phyloP scores from a whole-genome alignment of 2,113 vertebrate genomes.

The Cyanocitta stelleri region DNA sequence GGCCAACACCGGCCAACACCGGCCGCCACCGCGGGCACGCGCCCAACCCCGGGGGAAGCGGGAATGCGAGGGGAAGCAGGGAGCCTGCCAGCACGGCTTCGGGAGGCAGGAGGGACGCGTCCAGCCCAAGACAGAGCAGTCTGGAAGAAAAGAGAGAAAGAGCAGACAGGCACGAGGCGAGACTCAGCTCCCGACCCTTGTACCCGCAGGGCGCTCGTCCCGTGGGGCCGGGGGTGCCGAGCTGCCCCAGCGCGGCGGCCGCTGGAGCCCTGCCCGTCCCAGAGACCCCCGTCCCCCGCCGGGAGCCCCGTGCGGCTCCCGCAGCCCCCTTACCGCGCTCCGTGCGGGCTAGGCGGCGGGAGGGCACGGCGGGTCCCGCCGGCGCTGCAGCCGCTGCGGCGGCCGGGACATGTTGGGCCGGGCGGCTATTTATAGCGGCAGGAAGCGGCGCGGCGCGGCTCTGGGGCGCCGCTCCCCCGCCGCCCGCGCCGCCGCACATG shows the following conservation, averaged over 20 bases:
- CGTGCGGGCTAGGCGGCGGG: not conserved
- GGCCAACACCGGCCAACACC: not conserved
- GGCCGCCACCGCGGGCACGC: not conserved
- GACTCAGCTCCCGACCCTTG: not conserved
- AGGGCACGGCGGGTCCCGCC: not conserved
- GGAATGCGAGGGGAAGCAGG: not conserved
- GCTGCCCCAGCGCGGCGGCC: not conserved
- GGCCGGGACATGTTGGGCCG: constrained; percentile 36
- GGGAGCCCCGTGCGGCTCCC: not conserved
- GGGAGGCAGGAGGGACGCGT: not conserved
- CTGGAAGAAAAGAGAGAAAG: constrained; percentile 42
- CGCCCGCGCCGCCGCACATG: not conserved
- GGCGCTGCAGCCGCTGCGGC: constrained; percentile 1
- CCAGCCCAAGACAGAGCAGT: not conserved
- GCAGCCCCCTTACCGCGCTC: not conserved
- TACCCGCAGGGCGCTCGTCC: not conserved
- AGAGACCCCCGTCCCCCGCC: not conserved
- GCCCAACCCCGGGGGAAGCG: not conserved
- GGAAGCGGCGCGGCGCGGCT: constrained; percentile 34
- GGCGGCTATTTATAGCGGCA: constrained; percentile 35
- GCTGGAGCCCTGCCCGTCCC: not conserved
- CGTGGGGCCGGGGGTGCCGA: not conserved
- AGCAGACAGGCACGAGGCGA: not conserved
- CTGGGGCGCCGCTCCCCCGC: constrained; percentile 22
- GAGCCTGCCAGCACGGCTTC: not conserved